Evolutionary conservation across 2,113 vertebrate species (phyloP).

Genomic region (Rhadina sibilatrix): DNA sequence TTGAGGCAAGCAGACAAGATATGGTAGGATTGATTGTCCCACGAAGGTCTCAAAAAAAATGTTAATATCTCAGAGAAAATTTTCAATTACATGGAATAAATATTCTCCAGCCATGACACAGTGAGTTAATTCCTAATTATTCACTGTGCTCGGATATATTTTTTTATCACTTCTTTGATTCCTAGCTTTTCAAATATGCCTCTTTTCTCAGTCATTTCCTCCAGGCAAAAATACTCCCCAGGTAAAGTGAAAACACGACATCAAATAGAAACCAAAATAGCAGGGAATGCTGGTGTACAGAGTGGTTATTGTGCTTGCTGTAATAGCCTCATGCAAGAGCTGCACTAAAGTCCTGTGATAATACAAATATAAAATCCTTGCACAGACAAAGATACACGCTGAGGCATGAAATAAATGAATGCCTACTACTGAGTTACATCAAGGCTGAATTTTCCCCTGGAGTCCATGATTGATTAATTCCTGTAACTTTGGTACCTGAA

Average conservation of each 20-base stretch:
- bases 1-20: background rate
- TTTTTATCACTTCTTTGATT: conserved; percentile 35
- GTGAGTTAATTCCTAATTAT: conserved; percentile 10
- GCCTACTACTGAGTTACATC: conserved; percentile 42
- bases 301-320: background rate
- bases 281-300: background rate
- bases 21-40: background rate
- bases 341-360: conserved; percentile 12
- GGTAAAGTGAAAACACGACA: conserved; percentile 6
- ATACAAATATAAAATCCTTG: conserved; percentile 25
- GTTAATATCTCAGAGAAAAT: background rate
- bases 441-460: conserved; percentile 44
- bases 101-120: background rate
- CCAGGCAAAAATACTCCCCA: conserved; percentile 36
- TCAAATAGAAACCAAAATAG: conserved; percentile 31
- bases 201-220: conserved; percentile 24
- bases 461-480: conserved; percentile 61
- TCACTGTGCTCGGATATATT: background rate
- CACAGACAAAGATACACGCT: background rate
- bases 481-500: conserved; percentile 53
- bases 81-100: background rate
- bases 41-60: background rate
- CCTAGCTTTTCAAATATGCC: background rate
- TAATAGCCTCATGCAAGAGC: background rate
- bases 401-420: conserved; percentile 10